Evolutionary conservation across 2,113 vertebrate genomes (phyloP).

Genomic region (Cariama cristata): DNA sequence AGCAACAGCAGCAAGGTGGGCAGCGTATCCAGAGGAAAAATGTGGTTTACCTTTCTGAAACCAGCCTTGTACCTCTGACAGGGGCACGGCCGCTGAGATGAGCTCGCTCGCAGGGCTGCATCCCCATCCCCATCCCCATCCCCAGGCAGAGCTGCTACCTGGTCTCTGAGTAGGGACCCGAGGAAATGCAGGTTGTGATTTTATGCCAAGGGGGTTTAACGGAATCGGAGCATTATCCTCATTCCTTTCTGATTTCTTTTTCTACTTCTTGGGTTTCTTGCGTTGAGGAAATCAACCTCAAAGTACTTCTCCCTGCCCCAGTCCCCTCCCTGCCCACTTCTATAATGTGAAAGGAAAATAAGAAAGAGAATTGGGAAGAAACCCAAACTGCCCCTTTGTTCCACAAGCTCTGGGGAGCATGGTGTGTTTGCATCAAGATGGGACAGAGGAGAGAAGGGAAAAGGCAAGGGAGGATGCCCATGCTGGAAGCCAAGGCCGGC

Average conservation of each 20-base stretch:
- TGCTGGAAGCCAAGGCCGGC: no score
- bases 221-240: not conserved
- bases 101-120: not conserved
- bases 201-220: not conserved
- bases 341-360: accelerated
- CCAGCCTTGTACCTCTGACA: not conserved
- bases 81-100: accelerated
- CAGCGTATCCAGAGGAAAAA: not conserved
- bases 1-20: not conserved
- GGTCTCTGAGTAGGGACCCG: accelerated
- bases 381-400: not conserved
- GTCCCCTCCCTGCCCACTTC: not conserved
- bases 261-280: not conserved
- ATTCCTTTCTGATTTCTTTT: not conserved
- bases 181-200: not conserved
- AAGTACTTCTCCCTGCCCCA: not conserved
- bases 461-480: not conserved
- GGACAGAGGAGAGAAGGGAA: not conserved
- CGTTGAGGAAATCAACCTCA: not conserved
- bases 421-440: not conserved
- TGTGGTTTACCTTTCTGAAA: not conserved
- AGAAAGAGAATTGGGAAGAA: not conserved
- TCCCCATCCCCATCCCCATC: accelerated
- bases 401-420: not conserved
- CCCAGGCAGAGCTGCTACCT: not conserved